A percentile compares a stretch with the other conserved stretches of the same genome.
These are phyloP conservation scores for Labeo rohita DNA, from an alignment of 2,113 vertebrate species.

Conservation along the genomic window DNA sequence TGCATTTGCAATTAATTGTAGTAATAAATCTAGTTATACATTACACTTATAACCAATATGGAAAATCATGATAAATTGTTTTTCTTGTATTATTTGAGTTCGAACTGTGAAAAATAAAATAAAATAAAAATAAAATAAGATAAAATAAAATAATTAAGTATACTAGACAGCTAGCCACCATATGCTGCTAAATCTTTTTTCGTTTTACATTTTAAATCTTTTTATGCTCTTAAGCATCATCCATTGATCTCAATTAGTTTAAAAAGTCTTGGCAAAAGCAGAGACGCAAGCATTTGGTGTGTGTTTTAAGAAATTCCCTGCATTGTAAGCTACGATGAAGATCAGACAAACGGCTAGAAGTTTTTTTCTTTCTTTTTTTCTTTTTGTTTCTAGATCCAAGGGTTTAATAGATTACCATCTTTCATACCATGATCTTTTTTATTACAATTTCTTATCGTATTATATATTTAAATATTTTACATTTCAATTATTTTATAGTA, in stretches of 20 bases:
- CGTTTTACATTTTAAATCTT: background rate
- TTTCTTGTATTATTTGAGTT: background rate
- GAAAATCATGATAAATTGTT: background rate
- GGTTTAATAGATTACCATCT: background rate
- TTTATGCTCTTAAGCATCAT: background rate
- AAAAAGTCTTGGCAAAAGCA: background rate
- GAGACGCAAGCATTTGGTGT: slow-evolving; percentile 7
- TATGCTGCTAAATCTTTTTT: background rate
- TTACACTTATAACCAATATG: background rate
- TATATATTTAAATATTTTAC: background rate
- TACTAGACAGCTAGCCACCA: background rate
- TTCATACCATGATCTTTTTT: background rate
- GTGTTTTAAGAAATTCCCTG: background rate
- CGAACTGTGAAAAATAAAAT: background rate
- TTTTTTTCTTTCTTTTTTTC: background rate
- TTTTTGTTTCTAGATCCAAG: background rate
- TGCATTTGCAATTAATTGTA: slow-evolving; percentile 8
- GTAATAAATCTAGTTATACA: background rate
- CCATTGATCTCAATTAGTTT: background rate
- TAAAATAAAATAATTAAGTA: background rate
- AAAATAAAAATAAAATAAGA: background rate
- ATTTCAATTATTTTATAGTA: background rate
- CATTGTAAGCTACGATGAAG: background rate
- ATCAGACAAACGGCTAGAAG: background rate
- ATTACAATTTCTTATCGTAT: background rate